Evolutionary conservation across 2,888 invertebrate species (phyloP), one percentile per base, ranked within the genome.

Genomic region (Eupithecia insigniata): DNA sequence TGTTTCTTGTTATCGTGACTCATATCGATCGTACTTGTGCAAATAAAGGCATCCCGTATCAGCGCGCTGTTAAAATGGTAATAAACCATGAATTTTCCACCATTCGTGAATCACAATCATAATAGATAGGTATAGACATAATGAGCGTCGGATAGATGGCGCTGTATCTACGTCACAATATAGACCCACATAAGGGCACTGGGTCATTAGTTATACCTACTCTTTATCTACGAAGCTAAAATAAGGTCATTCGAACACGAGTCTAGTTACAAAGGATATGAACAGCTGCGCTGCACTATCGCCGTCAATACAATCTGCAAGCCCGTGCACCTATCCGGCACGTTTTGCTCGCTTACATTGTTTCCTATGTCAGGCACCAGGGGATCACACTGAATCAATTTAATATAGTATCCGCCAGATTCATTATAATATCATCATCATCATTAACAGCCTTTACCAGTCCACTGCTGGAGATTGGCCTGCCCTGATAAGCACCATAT

Each of bases 251-350:
- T 60, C 30, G 18, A 60, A 30, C 30, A 30, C 60, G 60, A 30
- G 16, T 58, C 12, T 58, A 28, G 28, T 14, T 28, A 60, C 60
- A 60, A 60, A 60, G 60, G 60, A 60, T 30, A 18, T 18, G 30
- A 60, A 60, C 60, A 60, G 60, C 30, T 60, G 60, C 60, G 30
- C 8, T 60, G 18, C 60, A 30, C 30, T 60, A 60, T 60, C 58
- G 10, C 30, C 28, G 60, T 22, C 60, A 7, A 12, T 16, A 30
- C 18, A 30, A 60, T 60, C 60, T 16, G 60, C 30, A 28, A 28
- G 58, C 30, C 28, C 28, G 28, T 58, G 18, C 55, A 58, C 1
- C 55, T 14, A 16, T 16, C 58, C 58, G 30, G 18, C 60, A 30
- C 30, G 18, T 28, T n/a, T n/a, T 18, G 60, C 60, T 28, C 30